Evolutionary conservation across 1,140 invertebrate species (phyloP).

Genomic region (Ceratoteleas bidentatus): DNA sequence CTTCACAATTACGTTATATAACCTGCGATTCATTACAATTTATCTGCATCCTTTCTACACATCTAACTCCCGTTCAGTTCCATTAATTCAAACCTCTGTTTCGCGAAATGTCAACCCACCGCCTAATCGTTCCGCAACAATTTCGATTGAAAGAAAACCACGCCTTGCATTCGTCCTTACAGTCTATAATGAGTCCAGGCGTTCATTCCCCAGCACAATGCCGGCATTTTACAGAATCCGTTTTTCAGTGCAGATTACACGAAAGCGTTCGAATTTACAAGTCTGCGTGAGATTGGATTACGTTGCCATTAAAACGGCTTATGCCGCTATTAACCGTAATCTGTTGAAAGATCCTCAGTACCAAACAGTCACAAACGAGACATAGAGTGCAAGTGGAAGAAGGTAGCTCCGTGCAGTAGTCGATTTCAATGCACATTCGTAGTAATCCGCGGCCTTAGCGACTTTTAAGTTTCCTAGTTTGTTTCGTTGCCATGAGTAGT

Average conservation of each 20-base stretch:
- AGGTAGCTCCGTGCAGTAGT: slow-evolving; percentile 66
- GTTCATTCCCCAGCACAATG: too few relatives aligned
- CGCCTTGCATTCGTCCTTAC: too few relatives aligned
- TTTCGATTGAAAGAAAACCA: too few relatives aligned
- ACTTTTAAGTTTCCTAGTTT: slow-evolving; percentile 64
- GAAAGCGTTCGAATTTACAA: slow-evolving; percentile 31
- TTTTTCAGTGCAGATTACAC: not conserved
- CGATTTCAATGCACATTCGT: slow-evolving; percentile 56
- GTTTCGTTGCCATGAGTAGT: slow-evolving; percentile 50
- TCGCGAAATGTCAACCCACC: too few relatives aligned
- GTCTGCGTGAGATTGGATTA: slow-evolving; percentile 15
- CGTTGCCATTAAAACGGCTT: slow-evolving; percentile 25
- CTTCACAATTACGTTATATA: too few relatives aligned
- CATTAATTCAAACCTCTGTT: too few relatives aligned
- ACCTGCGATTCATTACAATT: too few relatives aligned
- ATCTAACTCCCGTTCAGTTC: too few relatives aligned
- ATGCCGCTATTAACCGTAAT: slow-evolving; percentile 41
- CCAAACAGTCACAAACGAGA: slow-evolving; percentile 55
- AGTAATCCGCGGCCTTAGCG: slow-evolving; percentile 57
- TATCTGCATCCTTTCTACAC: too few relatives aligned
- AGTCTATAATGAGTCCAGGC: too few relatives aligned
- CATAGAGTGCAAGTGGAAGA: slow-evolving; percentile 66
- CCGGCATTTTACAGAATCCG: too few relatives aligned
- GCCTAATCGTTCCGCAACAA: too few relatives aligned
- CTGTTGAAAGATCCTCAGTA: slow-evolving; percentile 21